phyloP scores from a whole-genome alignment of 2,888 invertebrate genomes.

The Bembecia ichneumoniformis region DNA sequence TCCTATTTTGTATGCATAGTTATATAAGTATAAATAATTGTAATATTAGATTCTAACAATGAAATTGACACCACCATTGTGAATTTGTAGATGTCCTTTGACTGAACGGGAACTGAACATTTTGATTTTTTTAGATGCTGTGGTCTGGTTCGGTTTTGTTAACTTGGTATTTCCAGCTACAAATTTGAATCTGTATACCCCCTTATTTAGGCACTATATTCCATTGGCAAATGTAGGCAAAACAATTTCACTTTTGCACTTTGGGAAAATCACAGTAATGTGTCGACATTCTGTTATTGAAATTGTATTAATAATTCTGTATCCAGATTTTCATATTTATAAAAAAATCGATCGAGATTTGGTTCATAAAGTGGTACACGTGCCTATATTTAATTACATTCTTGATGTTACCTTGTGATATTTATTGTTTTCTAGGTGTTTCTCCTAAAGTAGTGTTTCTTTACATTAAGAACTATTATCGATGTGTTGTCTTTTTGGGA shows the following conservation, averaged over 20 bases:
- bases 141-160: not conserved
- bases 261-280: too few relatives aligned
- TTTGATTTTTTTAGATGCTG: not conserved
- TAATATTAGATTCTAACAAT: not conserved
- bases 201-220: too few relatives aligned
- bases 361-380: too few relatives aligned
- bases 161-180: not conserved
- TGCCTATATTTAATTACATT: constrained; percentile 10
- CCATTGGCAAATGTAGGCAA: too few relatives aligned
- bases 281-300: too few relatives aligned
- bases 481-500: constrained; percentile 16
- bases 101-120: not conserved
- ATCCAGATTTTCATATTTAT: too few relatives aligned
- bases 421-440: constrained; percentile 23
- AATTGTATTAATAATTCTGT: too few relatives aligned
- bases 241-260: too few relatives aligned
- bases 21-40: constrained; percentile 43
- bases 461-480: not conserved
- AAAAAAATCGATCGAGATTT: too few relatives aligned
- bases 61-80: constrained; percentile 15
- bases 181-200: not conserved
- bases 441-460: not conserved
- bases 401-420: constrained; percentile 35
- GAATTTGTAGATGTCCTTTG: constrained; percentile 31
- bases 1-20: constrained; percentile 63